Evolutionary conservation across 2,113 vertebrate species (phyloP), one percentile per base, ranked within the genome.

Genomic region (Archocentrus centrarchus): DNA sequence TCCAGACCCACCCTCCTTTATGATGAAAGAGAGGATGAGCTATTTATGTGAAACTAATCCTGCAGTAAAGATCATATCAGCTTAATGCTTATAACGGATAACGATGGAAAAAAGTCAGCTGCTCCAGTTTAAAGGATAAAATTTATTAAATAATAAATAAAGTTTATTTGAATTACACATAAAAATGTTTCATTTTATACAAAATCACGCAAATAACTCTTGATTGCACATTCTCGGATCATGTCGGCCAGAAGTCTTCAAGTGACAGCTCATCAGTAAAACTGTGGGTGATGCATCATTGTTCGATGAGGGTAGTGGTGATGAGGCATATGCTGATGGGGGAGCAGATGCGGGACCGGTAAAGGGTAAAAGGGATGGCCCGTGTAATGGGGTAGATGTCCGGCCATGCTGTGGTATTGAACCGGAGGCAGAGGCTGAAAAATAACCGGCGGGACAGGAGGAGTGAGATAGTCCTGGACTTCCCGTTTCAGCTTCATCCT

Each of bases 401-500:
- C 85, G 47, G 44, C 17, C 78, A 80, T 30, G 75, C 59, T 17
- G 24, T 86, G 94, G 84, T 91, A 93, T 82, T 93, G 96, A 64
- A 90, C 82, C 7, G 84, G 59, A 4, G 83, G 44, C 1, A 92
- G 32, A 9, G 89, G 82, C 24, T 94, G 79, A 78, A 92, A 78
- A 58, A 57, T 1, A 27, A 82, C n/a, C 39, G 30, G 75, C 35
- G 92, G 83, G 2, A 96, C 68, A 2, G 91, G 82, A 0, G 96
- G 95, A 14, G 95, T 75, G 2, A 97, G 78, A 84, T 93, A 96
- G 73, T 97, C 96, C 82, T 96, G 96, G 15, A 96, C 88, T 62
- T 97, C 96, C 3, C 96, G 94, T 76, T 97, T 98, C 77, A 97
- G 83, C 77, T 97, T 98, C 97, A 97, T 98, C 84, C 97, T 95